Percentiles rank a stretch among this genome's conserved stretches.
phyloP scores from a whole-genome alignment of 2,797 vertebrate species.

The Pipistrellus pygmaeus region DNA sequence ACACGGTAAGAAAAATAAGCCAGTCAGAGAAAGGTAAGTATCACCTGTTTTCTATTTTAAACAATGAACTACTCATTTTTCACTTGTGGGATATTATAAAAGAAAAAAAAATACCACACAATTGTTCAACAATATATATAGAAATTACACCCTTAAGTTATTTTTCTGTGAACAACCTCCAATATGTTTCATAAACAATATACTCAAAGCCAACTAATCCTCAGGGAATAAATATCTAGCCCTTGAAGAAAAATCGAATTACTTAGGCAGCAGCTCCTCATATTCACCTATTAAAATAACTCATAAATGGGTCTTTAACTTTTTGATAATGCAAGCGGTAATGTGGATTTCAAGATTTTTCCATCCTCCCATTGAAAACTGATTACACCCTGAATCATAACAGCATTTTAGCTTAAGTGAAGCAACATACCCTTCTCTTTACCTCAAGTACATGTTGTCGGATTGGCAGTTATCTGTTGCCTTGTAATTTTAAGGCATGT shows the following conservation, averaged over 20 bases:
- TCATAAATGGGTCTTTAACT: background rate
- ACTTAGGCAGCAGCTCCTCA: background rate
- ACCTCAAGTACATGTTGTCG: background rate
- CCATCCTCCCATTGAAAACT: background rate
- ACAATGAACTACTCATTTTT: conserved; percentile 5
- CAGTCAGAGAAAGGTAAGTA: too few species aligned
- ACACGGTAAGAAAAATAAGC: too few species aligned
- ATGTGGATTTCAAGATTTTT: background rate
- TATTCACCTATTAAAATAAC: conserved; percentile 16
- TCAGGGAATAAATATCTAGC: conserved; percentile 1
- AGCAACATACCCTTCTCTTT: background rate
- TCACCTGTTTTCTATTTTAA: conserved; percentile 15
- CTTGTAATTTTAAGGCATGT: fast-evolving
- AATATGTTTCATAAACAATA: background rate
- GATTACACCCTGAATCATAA: background rate
- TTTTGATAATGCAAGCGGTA: conserved; percentile 24
- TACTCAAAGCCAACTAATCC: conserved; percentile 2
- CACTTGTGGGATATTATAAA: background rate
- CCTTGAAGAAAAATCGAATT: conserved; percentile 35
- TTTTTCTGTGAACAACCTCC: conserved; percentile 11
- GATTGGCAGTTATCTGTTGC: background rate
- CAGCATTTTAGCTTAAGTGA: background rate
- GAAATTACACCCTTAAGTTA: background rate
- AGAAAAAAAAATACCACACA: background rate
- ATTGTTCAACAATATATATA: background rate